These are phyloP conservation scores for Elephas maximus DNA, from an alignment of 2,113 vertebrate species.

Conservation along the genomic window DNA sequence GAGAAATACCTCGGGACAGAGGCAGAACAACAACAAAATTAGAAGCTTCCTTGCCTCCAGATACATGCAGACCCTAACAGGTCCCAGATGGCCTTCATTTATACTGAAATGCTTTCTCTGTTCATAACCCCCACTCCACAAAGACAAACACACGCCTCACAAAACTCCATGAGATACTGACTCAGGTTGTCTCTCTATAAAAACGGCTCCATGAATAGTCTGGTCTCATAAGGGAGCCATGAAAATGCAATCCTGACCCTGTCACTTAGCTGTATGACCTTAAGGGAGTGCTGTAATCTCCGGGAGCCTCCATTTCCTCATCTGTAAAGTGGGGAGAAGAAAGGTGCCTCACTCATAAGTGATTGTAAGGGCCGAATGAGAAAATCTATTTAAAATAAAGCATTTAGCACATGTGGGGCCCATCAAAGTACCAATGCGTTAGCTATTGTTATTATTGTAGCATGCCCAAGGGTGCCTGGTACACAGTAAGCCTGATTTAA, in stretches of 20 bases:
- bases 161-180: not conserved
- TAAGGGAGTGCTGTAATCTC: not conserved
- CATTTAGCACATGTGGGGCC: fast-evolving
- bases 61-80: not conserved
- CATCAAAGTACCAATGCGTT: fast-evolving
- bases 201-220: not conserved
- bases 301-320: not conserved
- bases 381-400: not conserved
- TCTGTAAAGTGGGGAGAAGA: not conserved
- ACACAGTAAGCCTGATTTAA: not conserved
- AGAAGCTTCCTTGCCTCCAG: not conserved
- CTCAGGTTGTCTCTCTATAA: not conserved
- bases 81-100: not conserved
- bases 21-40: too few relatives aligned
- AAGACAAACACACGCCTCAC: not conserved
- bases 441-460: fast-evolving
- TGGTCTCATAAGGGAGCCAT: not conserved
- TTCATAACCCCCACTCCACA: not conserved
- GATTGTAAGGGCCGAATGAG: not conserved
- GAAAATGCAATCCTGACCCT: not conserved
- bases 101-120: not conserved
- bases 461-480: fast-evolving
- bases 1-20: not conserved
- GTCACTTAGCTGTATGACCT: not conserved
- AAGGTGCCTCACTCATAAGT: not conserved